Base-by-base conservation (phyloP, 2,113 vertebrate species). In the Castor canadensis region DNA sequence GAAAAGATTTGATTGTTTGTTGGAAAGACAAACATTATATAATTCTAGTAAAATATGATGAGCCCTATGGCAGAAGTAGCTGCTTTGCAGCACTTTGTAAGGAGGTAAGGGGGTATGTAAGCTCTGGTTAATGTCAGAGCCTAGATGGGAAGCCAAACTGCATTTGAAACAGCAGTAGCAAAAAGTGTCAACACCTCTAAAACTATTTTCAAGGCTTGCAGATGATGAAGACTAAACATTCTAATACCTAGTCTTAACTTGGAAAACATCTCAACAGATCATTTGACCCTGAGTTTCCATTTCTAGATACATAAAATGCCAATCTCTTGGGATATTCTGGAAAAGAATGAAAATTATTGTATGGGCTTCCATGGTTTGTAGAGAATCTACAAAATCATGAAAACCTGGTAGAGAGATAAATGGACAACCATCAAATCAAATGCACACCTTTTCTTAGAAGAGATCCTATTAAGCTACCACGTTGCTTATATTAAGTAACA, bases 251-350 rank as follows among this genome's bases (percentile, higher is more conserved):
- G 40, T 82, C 71, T 32, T 89, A 86, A 62, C 38, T 56, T 52
- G 45, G 79, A 71, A 86, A 69, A 12, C 38, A 82, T 87, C 45
- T 75, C n/a, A 52, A 10, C 47, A 96, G 87, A 60, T 58, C 77
- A 69, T 49, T 38, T 81, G 66, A 71, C 22, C 7, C 40, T 89
- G 7, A 11, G 12, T 77, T 95, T 91, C 38, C 60, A 81, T 79
- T 95, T 89, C 20, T 52, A 49, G 79, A 60, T 9, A 83, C 5
- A 69, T 64, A 49, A 67, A 87, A 92, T 20, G 9, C 20, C 45
- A 58, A 20, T 72, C 54, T 58, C 54, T 93, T 40, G 28, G 20
- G n/a, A 72, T 81, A 54, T 40, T 49, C n/a, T 38, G 38, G 49
- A 38, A 82, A 85, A 73, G 32, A 49, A 81, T 43, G 79, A 52